These are phyloP conservation scores for Ophion costatus DNA, from an alignment of 2,888 invertebrate species.

Conservation along the genomic window DNA sequence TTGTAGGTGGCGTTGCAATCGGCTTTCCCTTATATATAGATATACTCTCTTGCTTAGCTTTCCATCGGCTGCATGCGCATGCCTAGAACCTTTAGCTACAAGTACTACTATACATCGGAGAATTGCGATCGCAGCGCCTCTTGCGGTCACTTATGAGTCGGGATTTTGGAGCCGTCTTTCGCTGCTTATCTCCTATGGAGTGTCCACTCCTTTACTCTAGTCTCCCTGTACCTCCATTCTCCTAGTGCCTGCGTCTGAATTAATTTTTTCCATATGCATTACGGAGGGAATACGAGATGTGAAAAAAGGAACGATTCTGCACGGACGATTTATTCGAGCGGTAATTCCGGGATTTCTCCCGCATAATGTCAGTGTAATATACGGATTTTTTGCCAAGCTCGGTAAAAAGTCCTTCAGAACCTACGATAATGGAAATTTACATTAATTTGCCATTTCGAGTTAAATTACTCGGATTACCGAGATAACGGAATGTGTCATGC, in stretches of 20 bases:
- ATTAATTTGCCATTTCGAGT: conserved; percentile 1
- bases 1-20: too few relatives aligned
- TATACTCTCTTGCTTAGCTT: too few relatives aligned
- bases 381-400: neutral
- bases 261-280: neutral
- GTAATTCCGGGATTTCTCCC: neutral
- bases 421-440: neutral
- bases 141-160: too few relatives aligned
- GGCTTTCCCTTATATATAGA: too few relatives aligned
- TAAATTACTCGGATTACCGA: neutral
- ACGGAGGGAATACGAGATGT: neutral
- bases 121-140: too few relatives aligned
- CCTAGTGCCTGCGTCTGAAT: neutral
- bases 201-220: too few relatives aligned
- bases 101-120: too few relatives aligned
- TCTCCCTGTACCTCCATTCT: too few relatives aligned
- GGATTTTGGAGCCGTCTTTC: too few relatives aligned
- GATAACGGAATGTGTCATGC: neutral
- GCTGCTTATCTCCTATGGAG: too few relatives aligned
- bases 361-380: neutral
- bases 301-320: neutral
- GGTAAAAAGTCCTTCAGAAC: neutral
- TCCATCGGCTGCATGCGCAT: too few relatives aligned
- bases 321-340: neutral
- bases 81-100: too few relatives aligned